Conservation (phyloP, 2,888 invertebrate genomes). For the Linyphia triangularis region DNA sequence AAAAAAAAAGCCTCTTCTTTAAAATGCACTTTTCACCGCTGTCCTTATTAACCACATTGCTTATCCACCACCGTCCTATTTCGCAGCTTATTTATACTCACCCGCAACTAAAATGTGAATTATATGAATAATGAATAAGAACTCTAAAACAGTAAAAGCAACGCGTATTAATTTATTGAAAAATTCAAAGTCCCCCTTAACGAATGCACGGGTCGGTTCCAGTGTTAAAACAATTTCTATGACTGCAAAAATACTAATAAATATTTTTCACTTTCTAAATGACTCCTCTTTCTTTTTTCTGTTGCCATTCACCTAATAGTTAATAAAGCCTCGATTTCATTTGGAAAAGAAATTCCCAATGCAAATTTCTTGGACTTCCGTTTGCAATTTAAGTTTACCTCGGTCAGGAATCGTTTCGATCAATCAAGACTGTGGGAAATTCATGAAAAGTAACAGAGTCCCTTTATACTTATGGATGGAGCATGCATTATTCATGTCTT, state of each 20-base stretch:
- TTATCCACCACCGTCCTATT: background rate
- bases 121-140: slow-evolving; percentile 71
- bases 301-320: slow-evolving; percentile 39
- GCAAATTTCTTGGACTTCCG: slow-evolving; percentile 67
- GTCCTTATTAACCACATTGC: background rate
- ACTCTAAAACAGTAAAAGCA: slow-evolving; percentile 34
- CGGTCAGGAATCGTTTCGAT: slow-evolving; percentile 44
- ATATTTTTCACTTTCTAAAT: slow-evolving; percentile 54
- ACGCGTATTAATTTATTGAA: slow-evolving; percentile 66
- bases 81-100: background rate
- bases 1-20: background rate
- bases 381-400: slow-evolving; percentile 53
- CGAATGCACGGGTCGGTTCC: slow-evolving; percentile 29
- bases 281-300: slow-evolving; percentile 7
- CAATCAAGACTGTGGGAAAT: slow-evolving; percentile 65
- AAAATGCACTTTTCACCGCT: background rate
- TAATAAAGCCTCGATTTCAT: slow-evolving; percentile 57
- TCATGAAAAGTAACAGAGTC: background rate
- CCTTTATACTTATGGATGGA: slow-evolving; percentile 19
- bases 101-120: slow-evolving; percentile 45
- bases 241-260: slow-evolving; percentile 35
- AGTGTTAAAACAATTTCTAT: slow-evolving; percentile 39
- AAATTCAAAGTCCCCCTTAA: slow-evolving; percentile 49
- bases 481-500: slow-evolving; percentile 68
- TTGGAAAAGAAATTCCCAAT: slow-evolving; percentile 39